A percentile compares a stretch with the other conserved stretches of the same genome.
Evolutionary conservation across 2,888 invertebrate species (phyloP).

Genomic region (Neoaliturus tenellus): DNA sequence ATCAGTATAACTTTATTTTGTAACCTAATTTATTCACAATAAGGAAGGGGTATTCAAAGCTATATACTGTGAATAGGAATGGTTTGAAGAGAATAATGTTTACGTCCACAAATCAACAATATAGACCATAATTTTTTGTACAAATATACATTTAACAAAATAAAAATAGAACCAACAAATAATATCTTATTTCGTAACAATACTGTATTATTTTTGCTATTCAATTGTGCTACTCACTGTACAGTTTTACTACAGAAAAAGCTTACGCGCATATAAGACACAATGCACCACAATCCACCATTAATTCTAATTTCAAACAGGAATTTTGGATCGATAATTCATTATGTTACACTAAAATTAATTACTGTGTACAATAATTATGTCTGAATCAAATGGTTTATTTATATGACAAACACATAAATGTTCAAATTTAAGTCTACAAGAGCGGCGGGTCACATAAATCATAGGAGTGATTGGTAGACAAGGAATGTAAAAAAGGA

Average conservation of each 20-base stretch:
- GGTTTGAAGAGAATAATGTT: neutral
- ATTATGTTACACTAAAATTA: too few relatives aligned
- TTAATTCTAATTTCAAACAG: too few relatives aligned
- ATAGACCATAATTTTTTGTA: neutral
- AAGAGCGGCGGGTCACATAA: too few relatives aligned
- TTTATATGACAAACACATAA: too few relatives aligned
- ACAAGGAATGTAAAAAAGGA: neutral
- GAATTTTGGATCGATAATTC: too few relatives aligned
- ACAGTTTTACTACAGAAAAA: neutral
- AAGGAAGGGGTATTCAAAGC: constrained; percentile 19
- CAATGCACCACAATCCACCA: neutral
- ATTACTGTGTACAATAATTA: too few relatives aligned
- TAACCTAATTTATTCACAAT: constrained; percentile 32
- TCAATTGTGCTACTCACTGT: neutral
- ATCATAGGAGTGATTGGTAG: neutral
- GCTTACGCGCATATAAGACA: neutral
- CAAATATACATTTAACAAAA: constrained; percentile 25
- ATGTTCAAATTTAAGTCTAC: too few relatives aligned
- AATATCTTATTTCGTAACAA: constrained; percentile 26
- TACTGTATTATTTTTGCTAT: constrained; percentile 15
- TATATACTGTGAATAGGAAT: neutral
- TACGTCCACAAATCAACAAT: neutral
- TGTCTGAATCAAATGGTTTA: too few relatives aligned
- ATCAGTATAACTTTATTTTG: constrained; percentile 25
- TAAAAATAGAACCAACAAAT: constrained; percentile 34